Conservation (phyloP, 2,797 vertebrate genomes). For the Schizothorax lantsangensis region DNA sequence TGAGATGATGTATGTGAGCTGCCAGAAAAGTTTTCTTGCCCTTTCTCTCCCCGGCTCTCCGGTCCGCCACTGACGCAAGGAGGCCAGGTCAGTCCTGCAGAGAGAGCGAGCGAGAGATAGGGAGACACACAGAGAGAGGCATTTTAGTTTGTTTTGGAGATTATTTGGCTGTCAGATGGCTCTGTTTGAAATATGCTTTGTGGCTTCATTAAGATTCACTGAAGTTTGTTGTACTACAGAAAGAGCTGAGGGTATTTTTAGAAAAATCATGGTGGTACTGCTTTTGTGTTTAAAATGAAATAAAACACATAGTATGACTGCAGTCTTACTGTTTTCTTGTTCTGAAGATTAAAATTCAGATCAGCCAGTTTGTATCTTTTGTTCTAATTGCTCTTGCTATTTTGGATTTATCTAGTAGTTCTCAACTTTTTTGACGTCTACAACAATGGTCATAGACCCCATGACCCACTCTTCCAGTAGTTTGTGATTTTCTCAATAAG, state of each 20-base stretch:
- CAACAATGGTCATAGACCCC: background rate
- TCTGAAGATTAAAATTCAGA: background rate
- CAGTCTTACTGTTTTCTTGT: background rate
- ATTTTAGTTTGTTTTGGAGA: slow-evolving; percentile 29
- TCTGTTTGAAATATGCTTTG: slow-evolving; percentile 18
- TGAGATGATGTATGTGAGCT: slow-evolving; percentile 70
- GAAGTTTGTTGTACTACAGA: background rate
- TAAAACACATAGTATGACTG: background rate
- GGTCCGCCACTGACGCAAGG: slow-evolving; percentile 58
- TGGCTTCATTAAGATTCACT: slow-evolving; percentile 1
- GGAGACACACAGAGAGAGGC: slow-evolving; percentile 58
- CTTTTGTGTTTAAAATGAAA: background rate
- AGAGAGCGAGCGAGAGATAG: slow-evolving; percentile 56
- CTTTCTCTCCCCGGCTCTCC: slow-evolving; percentile 53
- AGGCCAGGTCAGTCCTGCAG: slow-evolving; percentile 60
- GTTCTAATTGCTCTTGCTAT: background rate
- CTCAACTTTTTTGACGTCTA: background rate
- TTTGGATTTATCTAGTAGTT: background rate
- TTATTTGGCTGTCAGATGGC: slow-evolving; percentile 33
- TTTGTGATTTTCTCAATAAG: background rate
- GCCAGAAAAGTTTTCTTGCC: slow-evolving; percentile 64
- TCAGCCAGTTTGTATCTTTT: background rate
- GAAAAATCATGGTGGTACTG: background rate
- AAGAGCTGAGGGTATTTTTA: slow-evolving; percentile 14
- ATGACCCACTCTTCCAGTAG: background rate